These are phyloP conservation scores for Potamarius usumacintae DNA, from an alignment of 2,113 vertebrate genomes.

Conservation along the genomic window DNA sequence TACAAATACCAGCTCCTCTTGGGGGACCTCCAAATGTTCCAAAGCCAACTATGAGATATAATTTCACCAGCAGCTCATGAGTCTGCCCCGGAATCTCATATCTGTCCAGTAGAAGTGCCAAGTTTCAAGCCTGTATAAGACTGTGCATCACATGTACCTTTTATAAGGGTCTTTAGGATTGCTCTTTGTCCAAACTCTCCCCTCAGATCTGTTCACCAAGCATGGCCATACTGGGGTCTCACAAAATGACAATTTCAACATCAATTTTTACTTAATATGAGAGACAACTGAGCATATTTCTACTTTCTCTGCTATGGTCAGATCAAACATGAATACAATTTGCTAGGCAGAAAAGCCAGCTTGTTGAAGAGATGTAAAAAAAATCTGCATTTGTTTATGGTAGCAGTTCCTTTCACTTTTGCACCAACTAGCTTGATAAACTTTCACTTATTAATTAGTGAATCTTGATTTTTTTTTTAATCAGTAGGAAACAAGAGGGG, in stretches of 20 bases:
- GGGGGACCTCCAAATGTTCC: neutral
- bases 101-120: neutral
- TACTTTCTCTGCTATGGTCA: neutral
- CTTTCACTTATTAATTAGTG: neutral
- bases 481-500: too few species aligned
- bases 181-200: neutral
- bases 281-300: neutral
- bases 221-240: neutral
- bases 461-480: neutral
- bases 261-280: neutral
- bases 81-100: neutral
- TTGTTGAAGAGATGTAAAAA: too few species aligned
- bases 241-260: neutral
- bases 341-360: neutral
- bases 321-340: neutral
- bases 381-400: too few species aligned
- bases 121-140: neutral
- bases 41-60: neutral
- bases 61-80: neutral
- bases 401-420: neutral
- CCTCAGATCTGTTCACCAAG: neutral
- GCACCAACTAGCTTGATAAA: neutral
- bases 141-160: neutral
- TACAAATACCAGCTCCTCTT: neutral
- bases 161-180: neutral